A percentile compares a stretch with the other conserved stretches of the same genome.
phyloP scores from a whole-genome alignment of 1,140 invertebrate genomes.

The Glossosoma conforme region DNA sequence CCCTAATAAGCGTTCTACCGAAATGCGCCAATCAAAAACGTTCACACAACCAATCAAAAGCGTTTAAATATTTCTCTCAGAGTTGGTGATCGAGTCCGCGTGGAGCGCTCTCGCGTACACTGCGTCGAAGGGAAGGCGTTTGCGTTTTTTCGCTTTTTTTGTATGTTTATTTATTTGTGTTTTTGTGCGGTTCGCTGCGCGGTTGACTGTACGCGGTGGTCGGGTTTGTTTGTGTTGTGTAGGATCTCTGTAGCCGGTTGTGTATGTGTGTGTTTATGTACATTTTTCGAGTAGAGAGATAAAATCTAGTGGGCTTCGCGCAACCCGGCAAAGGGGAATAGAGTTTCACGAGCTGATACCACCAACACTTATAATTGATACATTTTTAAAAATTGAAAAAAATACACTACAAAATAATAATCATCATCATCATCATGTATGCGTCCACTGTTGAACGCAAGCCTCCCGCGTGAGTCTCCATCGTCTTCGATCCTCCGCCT shows the following conservation, averaged over 20 bases:
- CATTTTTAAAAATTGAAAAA: constrained; percentile 11
- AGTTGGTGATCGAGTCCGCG: constrained; percentile 40
- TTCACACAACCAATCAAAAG: constrained; percentile 35
- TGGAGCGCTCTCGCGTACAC: constrained; percentile 35
- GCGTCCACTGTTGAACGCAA: too few species aligned
- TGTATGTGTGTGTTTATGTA: constrained; percentile 19
- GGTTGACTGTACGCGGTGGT: constrained; percentile 26
- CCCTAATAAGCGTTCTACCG: constrained; percentile 51
- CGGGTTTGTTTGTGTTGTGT: not conserved
- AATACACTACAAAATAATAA: too few species aligned
- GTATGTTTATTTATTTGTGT: too few species aligned
- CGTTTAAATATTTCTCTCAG: constrained; percentile 32
- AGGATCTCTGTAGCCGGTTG: not conserved
- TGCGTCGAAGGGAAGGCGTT: constrained; percentile 52
- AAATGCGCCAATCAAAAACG: constrained; percentile 17
- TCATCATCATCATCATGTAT: too few species aligned
- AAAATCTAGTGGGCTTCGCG: constrained; percentile 31
- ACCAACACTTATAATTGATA: constrained; percentile 21
- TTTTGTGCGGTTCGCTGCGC: too few species aligned
- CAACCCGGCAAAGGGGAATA: constrained; percentile 31
- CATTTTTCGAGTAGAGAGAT: constrained; percentile 31
- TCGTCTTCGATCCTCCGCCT: too few species aligned
- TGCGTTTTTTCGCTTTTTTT: too few species aligned
- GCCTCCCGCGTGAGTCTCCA: too few species aligned
- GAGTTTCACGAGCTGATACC: constrained; percentile 30